Conservation (phyloP, 2,888 invertebrate genomes). For the Xylota sylvarum region DNA sequence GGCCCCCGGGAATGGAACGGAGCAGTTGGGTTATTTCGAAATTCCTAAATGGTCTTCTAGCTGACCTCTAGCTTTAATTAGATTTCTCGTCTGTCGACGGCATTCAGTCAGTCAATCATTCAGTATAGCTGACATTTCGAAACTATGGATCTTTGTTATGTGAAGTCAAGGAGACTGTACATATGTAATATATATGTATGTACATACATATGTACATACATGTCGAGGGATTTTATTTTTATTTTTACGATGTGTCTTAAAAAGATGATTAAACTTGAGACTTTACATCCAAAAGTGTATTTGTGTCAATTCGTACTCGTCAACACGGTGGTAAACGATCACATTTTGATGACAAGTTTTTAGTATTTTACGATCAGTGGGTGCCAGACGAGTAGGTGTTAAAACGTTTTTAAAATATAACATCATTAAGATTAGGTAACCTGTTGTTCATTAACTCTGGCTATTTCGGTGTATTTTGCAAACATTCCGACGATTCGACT, state of each 20-base stretch:
- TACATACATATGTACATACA: not conserved
- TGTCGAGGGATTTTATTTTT: slow-evolving; percentile 1
- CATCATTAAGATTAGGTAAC: not conserved
- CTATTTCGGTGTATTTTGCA: not conserved
- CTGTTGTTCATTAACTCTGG: not conserved
- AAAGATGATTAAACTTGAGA: slow-evolving; percentile 5
- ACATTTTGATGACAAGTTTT: not conserved
- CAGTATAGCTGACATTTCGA: slow-evolving; percentile 14
- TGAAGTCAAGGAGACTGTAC: not conserved
- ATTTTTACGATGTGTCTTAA: slow-evolving; percentile 15
- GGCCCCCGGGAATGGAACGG: slow-evolving; percentile 24
- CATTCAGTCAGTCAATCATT: slow-evolving; percentile 25
- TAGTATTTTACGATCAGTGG: slow-evolving; percentile 7
- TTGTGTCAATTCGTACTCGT: not conserved
- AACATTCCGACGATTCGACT: no score
- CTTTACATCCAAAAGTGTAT: slow-evolving; percentile 10
- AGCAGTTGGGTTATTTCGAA: slow-evolving; percentile 53
- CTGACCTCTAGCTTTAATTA: slow-evolving; percentile 39
- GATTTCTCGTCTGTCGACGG: slow-evolving; percentile 10
- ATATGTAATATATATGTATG: not conserved
- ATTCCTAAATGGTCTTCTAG: slow-evolving; percentile 28
- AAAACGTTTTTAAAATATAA: not conserved
- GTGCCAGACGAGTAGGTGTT: slow-evolving; percentile 5
- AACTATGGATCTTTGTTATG: not conserved
- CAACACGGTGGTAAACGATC: slow-evolving; percentile 5